These are phyloP conservation scores for Allacma fusca DNA, from an alignment of 2,888 invertebrate species.

Conservation along the genomic window DNA sequence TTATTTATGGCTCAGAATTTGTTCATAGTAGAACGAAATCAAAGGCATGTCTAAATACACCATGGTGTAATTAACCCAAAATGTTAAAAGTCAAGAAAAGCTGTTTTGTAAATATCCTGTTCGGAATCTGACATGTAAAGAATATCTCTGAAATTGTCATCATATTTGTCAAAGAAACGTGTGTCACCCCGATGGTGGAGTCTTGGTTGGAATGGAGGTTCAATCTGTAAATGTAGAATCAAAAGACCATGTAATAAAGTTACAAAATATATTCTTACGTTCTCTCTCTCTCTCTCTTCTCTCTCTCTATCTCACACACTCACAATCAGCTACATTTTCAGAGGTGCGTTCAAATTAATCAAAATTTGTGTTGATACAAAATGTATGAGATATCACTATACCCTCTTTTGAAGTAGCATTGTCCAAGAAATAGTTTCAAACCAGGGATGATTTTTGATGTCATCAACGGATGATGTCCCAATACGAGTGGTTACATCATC, in stretches of 20 bases:
- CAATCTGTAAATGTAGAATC: constrained; percentile 29
- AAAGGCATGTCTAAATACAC: too few relatives aligned
- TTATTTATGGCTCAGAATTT: too few relatives aligned
- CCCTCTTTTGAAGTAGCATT: constrained; percentile 28
- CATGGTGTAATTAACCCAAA: too few relatives aligned
- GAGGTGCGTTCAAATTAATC: neutral
- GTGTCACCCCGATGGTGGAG: constrained; percentile 36
- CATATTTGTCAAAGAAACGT: constrained; percentile 34
- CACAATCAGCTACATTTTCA: too few relatives aligned
- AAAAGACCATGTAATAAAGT: too few relatives aligned
- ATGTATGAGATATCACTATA: neutral
- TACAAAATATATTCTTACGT: too few relatives aligned
- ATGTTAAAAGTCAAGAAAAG: constrained; percentile 32
- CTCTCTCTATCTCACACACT: too few relatives aligned
- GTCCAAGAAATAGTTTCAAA: constrained; percentile 35
- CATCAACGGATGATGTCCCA: constrained; percentile 16
- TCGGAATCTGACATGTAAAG: neutral
- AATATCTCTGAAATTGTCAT: constrained; percentile 10
- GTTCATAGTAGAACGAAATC: too few relatives aligned
- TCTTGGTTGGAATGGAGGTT: constrained; percentile 32
- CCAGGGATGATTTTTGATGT: constrained; percentile 34
- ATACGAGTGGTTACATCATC: constrained; percentile 13
- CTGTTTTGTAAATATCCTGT: neutral
- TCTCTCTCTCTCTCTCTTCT: too few relatives aligned
- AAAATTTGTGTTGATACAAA: neutral